Percentiles rank a stretch among this genome's conserved stretches.
Evolutionary conservation across 1,140 invertebrate species (phyloP).

Genomic region (Conus ventricosus): DNA sequence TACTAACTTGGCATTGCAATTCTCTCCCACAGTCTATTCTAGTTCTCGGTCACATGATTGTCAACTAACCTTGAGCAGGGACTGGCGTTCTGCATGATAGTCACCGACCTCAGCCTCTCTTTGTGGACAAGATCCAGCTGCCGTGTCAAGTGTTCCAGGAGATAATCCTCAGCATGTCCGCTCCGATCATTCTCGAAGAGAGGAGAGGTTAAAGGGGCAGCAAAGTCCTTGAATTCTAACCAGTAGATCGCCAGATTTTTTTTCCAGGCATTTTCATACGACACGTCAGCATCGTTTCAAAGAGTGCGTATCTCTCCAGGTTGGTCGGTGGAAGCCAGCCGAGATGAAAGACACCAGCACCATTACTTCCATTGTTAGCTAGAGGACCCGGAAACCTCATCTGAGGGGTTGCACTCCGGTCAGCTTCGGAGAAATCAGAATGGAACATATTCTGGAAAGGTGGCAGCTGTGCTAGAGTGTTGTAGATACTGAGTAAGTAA

Average conservation of each 20-base stretch:
- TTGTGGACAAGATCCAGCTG: slow-evolving; percentile 3
- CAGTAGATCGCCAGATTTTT: slow-evolving; percentile 15
- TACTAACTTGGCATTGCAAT: no score
- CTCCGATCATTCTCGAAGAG: slow-evolving; percentile 3
- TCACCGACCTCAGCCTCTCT: slow-evolving; percentile 4
- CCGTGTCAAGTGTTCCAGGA: background rate
- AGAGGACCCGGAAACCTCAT: no score
- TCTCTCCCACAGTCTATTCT: no score
- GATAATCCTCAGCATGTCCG: background rate
- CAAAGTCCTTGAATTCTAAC: background rate
- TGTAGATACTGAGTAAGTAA: no score
- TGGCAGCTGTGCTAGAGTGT: no score
- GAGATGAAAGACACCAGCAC: background rate
- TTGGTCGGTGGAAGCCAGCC: background rate
- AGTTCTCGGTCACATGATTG: no score
- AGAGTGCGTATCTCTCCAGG: background rate
- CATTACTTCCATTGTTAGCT: background rate
- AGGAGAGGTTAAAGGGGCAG: background rate
- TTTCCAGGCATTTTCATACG: background rate
- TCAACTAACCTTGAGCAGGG: background rate
- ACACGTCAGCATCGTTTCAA: background rate
- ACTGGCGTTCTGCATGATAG: slow-evolving; percentile 24
- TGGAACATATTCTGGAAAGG: no score
- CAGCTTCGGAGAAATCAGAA: no score
- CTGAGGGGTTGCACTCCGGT: no score